Conservation (phyloP, 1,140 invertebrate species). For the Drosophila simulans region DNA sequence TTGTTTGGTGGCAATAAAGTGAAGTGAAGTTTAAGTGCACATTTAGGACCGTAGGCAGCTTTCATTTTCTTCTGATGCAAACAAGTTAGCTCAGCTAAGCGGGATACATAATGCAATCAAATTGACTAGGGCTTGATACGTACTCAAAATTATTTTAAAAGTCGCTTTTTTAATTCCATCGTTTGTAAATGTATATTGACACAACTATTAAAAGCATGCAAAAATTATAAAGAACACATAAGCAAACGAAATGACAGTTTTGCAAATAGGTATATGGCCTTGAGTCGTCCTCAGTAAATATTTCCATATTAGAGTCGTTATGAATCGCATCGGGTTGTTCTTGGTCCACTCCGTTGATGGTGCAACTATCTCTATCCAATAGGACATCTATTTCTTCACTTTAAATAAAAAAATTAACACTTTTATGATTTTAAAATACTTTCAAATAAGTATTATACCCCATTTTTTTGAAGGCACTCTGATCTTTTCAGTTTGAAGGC, state of each 20-base stretch:
- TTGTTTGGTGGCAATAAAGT: slow-evolving; percentile 67
- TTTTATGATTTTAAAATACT: no score
- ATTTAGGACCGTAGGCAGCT: slow-evolving; percentile 44
- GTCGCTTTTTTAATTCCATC: slow-evolving; percentile 3
- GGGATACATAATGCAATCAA: background rate
- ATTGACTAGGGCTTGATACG: background rate
- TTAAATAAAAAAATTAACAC: background rate
- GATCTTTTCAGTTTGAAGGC: slow-evolving; percentile 28
- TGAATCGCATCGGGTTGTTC: background rate
- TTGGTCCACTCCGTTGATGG: slow-evolving; percentile 3
- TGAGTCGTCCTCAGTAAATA: no score
- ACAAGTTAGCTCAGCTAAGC: background rate
- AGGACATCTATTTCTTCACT: slow-evolving; percentile 38
- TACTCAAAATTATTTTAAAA: slow-evolving; percentile 8
- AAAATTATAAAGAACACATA: slow-evolving; percentile 52
- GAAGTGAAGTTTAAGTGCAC: slow-evolving; percentile 63
- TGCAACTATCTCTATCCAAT: slow-evolving; percentile 3
- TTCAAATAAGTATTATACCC: background rate
- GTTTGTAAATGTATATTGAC: slow-evolving; percentile 14
- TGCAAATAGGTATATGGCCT: slow-evolving; percentile 7
- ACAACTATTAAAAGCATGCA: slow-evolving; percentile 44
- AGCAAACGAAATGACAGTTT: slow-evolving; percentile 30
- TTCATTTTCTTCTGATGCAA: slow-evolving; percentile 2
- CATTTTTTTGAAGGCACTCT: slow-evolving; percentile 5
- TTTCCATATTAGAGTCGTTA: background rate